Conservation (phyloP, 1,140 invertebrate genomes). For the Bombus huntii region DNA sequence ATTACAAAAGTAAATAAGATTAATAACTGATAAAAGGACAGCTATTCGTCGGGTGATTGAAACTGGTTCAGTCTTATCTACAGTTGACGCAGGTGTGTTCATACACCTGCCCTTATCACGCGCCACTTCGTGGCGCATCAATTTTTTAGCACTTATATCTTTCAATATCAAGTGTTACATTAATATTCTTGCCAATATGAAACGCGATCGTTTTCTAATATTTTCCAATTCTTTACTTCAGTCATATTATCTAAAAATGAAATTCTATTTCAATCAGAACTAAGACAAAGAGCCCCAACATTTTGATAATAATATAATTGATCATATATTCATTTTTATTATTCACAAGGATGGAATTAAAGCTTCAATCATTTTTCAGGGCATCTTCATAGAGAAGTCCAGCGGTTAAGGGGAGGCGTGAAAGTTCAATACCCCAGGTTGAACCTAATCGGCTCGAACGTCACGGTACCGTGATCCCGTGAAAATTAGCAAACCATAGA, state of each 20-base stretch:
- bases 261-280: too few relatives aligned
- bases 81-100: conserved; percentile 63
- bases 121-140: neutral
- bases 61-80: conserved; percentile 51
- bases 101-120: conserved; percentile 64
- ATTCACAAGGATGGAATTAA: neutral
- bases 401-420: conserved; percentile 68
- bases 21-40: neutral
- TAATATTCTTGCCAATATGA: neutral
- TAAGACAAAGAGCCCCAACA: neutral
- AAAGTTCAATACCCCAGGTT: conserved; percentile 67
- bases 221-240: neutral
- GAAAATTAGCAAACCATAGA: conserved; percentile 79
- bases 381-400: conserved; percentile 5
- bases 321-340: neutral
- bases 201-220: neutral
- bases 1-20: neutral
- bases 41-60: neutral
- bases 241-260: neutral
- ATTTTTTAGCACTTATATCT: conserved; percentile 20
- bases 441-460: conserved; percentile 76
- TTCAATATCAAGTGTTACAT: neutral
- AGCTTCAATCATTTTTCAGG: too few relatives aligned
- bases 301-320: neutral
- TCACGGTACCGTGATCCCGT: conserved; percentile 71